phyloP scores from a whole-genome alignment of 2,888 invertebrate species.

The Apomyelois bistriatella region DNA sequence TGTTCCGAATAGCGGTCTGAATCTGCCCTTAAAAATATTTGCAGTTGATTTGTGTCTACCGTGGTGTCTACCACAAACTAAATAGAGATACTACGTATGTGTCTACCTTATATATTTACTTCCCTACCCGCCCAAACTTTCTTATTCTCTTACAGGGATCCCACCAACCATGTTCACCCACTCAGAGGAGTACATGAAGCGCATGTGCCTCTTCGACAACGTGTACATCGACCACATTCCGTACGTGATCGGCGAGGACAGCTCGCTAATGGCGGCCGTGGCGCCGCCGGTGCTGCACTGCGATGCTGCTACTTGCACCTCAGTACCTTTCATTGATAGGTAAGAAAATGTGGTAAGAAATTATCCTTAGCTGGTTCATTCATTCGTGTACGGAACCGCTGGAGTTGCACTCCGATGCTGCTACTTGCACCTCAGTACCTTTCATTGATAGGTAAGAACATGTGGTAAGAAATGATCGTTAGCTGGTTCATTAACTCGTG shows the following conservation, averaged over 20 bases:
- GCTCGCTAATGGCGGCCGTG: constrained; percentile 65
- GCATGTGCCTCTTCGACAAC: constrained; percentile 65
- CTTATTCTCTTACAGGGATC: constrained; percentile 38
- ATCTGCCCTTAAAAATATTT: no score
- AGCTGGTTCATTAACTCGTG: no score
- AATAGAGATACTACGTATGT: no score
- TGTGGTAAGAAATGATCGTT: neutral
- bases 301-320: constrained; percentile 70
- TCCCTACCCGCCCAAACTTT: no score
- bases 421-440: constrained; percentile 69
- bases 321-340: constrained; percentile 72
- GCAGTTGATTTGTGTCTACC: no score
- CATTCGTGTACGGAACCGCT: no score
- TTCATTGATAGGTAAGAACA: constrained; percentile 60
- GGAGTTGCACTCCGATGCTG: constrained; percentile 69
- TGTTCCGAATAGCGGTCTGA: no score
- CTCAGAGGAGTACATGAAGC: constrained; percentile 69
- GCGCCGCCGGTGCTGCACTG: constrained; percentile 72
- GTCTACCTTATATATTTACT: no score
- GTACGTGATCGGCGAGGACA: constrained; percentile 67
- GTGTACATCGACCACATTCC: constrained; percentile 70
- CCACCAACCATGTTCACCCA: constrained; percentile 67
- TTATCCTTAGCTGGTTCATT: neutral
- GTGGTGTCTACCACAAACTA: no score
- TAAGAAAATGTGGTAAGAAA: constrained; percentile 16